Evolutionary conservation across 1,140 invertebrate species (phyloP).

Genomic region (Amphibalanus amphitrite): DNA sequence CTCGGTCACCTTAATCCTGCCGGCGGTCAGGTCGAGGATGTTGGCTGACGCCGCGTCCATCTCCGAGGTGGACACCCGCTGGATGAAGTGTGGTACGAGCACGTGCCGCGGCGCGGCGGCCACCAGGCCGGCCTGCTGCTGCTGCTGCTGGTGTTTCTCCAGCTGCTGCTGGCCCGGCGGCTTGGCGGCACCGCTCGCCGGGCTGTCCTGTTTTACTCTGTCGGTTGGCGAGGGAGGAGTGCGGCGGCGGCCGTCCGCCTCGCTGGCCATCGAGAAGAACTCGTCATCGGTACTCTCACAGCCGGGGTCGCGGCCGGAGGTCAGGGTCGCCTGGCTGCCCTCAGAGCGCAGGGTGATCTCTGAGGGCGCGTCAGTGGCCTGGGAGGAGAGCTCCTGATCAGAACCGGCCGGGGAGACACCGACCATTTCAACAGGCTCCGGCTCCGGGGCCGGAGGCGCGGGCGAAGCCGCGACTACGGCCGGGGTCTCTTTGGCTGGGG

Average conservation of each 20-base stretch:
- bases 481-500: too few relatives aligned
- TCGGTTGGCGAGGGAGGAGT: too few relatives aligned
- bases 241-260: not conserved
- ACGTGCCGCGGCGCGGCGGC: not conserved
- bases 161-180: not conserved
- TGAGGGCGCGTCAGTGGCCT: not conserved
- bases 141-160: not conserved
- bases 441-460: too few relatives aligned
- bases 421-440: not conserved
- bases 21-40: not conserved
- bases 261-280: constrained; percentile 4
- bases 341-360: not conserved
- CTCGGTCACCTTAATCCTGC: constrained; percentile 1
- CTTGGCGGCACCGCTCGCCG: not conserved
- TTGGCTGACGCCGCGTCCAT: not conserved
- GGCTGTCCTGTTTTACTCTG: too few relatives aligned
- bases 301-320: not conserved
- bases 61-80: not conserved
- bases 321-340: not conserved
- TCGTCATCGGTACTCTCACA: constrained; percentile 1
- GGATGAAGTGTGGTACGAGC: not conserved
- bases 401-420: too few relatives aligned
- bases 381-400: not conserved
- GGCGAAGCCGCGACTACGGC: too few relatives aligned
- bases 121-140: not conserved